Evolutionary conservation across 2,888 invertebrate genomes (phyloP).

Genomic region (Strigamia crassipes): DNA sequence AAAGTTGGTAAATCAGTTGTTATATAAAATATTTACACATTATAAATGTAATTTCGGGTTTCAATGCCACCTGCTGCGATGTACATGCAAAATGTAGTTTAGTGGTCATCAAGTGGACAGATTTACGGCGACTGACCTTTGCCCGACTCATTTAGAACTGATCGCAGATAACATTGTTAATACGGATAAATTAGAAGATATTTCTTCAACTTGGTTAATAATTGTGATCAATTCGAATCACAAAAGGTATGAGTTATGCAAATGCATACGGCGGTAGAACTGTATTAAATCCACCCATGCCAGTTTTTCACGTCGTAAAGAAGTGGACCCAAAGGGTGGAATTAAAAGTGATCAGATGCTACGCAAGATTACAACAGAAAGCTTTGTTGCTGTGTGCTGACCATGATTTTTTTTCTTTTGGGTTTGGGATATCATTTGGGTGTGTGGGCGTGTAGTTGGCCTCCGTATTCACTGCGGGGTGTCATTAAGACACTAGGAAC

Average conservation of each 20-base stretch:
- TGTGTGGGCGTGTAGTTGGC: slow-evolving; percentile 30
- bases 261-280: not conserved
- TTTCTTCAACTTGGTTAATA: not conserved
- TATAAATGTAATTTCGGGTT: slow-evolving; percentile 18
- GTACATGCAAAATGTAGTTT: slow-evolving; percentile 12
- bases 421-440: not conserved
- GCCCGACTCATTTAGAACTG: not conserved
- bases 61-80: slow-evolving; percentile 36
- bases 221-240: not conserved
- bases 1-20: slow-evolving; percentile 32
- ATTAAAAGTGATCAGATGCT: slow-evolving; percentile 1
- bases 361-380: slow-evolving; percentile 18
- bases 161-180: slow-evolving; percentile 40
- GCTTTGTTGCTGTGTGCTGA: slow-evolving; percentile 13
- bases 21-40: slow-evolving; percentile 32
- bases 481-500: slow-evolving; percentile 35
- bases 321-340: slow-evolving; percentile 22
- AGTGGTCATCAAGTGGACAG: slow-evolving; percentile 29
- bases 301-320: slow-evolving; percentile 31
- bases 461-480: slow-evolving; percentile 35
- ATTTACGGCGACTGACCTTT: slow-evolving; percentile 15
- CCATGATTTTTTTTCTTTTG: not conserved
- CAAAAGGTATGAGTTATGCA: slow-evolving; percentile 10
- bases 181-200: not conserved
- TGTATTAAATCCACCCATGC: slow-evolving; percentile 35